These are phyloP conservation scores for Podarcis lilfordi DNA, from an alignment of 2,797 vertebrate species.

Conservation along the genomic window DNA sequence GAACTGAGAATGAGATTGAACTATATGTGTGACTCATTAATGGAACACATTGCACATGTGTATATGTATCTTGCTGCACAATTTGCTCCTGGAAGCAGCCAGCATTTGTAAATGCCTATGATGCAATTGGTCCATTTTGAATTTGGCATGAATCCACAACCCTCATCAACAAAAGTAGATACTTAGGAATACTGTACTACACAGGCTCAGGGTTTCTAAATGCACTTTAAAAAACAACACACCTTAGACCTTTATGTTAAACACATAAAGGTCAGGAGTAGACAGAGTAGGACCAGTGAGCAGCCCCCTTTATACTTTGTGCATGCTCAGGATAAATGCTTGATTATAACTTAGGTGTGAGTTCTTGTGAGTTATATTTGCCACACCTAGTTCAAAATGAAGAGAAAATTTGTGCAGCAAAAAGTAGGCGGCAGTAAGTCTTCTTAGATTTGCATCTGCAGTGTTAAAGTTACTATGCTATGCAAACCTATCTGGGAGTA, in stretches of 20 bases:
- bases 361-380: background rate
- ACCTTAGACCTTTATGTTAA: too few relatives aligned
- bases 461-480: background rate
- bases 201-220: too few relatives aligned
- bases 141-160: background rate
- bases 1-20: background rate
- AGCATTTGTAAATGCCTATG: background rate
- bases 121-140: conserved; percentile 49
- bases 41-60: background rate
- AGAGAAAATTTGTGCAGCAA: background rate
- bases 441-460: background rate
- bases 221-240: too few relatives aligned
- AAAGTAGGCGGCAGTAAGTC: background rate
- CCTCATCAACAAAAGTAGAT: background rate
- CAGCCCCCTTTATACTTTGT: too few relatives aligned
- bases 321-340: too few relatives aligned
- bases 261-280: too few relatives aligned
- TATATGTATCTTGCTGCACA: background rate
- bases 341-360: too few relatives aligned
- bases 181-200: background rate
- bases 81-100: background rate
- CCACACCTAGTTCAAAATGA: background rate
- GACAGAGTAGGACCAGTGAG: conserved; percentile 31
- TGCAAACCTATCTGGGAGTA: background rate
- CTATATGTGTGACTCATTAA: background rate